These are phyloP conservation scores for Cricetomys ansorgei DNA, from an alignment of 2,113 vertebrate species.

Conservation along the genomic window DNA sequence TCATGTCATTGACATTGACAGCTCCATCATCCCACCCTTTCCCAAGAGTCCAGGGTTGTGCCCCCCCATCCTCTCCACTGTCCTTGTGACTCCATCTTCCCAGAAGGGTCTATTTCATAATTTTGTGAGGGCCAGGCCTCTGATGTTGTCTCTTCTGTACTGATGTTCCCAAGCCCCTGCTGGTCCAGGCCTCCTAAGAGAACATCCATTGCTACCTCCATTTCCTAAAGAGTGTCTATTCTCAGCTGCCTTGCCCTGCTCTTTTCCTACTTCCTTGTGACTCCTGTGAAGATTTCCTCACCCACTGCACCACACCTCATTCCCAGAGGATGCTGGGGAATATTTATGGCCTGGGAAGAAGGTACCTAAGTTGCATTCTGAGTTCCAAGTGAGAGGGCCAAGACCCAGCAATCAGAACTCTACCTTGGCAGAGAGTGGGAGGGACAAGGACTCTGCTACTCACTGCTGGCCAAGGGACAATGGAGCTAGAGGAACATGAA, in stretches of 20 bases:
- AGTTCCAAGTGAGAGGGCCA: not conserved
- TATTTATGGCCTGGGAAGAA: not conserved
- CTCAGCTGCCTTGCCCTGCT: not conserved
- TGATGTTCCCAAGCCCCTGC: not conserved
- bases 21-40: accelerated
- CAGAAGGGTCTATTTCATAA: not conserved
- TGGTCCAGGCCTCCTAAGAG: not conserved
- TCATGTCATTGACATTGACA: not conserved
- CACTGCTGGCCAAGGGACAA: not conserved
- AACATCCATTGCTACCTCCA: not conserved
- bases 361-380: not conserved
- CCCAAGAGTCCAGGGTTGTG: not conserved
- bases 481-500: accelerated
- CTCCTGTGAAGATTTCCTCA: not conserved
- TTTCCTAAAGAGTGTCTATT: not conserved
- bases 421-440: too few relatives aligned
- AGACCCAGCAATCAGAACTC: not conserved
- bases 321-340: not conserved
- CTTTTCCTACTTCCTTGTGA: not conserved
- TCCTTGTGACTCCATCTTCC: not conserved
- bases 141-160: not conserved
- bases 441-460: not conserved
- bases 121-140: not conserved
- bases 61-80: not conserved
- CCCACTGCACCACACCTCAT: not conserved